Percentiles rank a stretch among this genome's conserved stretches.
Evolutionary conservation across 2,113 vertebrate genomes (phyloP).

Genomic region (Plotosus lineatus): DNA sequence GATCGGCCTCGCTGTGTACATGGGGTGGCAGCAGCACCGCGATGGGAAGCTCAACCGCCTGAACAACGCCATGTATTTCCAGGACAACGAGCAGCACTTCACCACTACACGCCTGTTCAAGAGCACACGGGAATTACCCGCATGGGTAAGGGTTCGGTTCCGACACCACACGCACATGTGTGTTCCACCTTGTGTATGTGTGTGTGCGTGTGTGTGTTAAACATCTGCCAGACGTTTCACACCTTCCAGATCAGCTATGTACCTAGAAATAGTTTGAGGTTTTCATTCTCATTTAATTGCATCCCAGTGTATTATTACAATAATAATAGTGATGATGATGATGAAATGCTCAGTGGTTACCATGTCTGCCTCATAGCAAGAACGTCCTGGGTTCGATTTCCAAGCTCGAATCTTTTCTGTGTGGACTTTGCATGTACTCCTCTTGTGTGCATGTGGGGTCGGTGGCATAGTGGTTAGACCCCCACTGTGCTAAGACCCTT

Average conservation of each 20-base stretch:
- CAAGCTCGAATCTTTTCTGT: too few relatives aligned
- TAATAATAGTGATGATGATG: too few relatives aligned
- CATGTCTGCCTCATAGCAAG: too few relatives aligned
- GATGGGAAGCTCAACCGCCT: conserved; percentile 74
- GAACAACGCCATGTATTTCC: conserved; percentile 74
- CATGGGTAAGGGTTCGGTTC: conserved; percentile 75
- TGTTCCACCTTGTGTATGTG: neutral
- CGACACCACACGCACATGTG: neutral
- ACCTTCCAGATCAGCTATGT: neutral
- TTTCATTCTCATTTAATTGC: too few relatives aligned
- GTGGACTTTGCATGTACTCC: too few relatives aligned
- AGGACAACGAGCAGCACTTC: conserved; percentile 77
- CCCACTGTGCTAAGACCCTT: too few relatives aligned
- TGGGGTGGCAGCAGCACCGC: conserved; percentile 83
- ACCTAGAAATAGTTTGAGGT: neutral
- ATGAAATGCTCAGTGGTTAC: too few relatives aligned
- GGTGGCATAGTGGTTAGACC: too few relatives aligned
- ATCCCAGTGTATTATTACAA: too few relatives aligned
- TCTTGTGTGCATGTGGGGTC: too few relatives aligned
- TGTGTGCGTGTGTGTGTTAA: neutral
- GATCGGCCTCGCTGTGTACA: conserved; percentile 79
- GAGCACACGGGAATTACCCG: conserved; percentile 76
- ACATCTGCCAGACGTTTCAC: conserved; percentile 5
- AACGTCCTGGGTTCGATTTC: too few relatives aligned
- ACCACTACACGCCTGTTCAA: conserved; percentile 69